A percentile compares a stretch with the other conserved stretches of the same genome.
Evolutionary conservation across 2,797 vertebrate genomes (phyloP).

Genomic region (Poecile montanus): DNA sequence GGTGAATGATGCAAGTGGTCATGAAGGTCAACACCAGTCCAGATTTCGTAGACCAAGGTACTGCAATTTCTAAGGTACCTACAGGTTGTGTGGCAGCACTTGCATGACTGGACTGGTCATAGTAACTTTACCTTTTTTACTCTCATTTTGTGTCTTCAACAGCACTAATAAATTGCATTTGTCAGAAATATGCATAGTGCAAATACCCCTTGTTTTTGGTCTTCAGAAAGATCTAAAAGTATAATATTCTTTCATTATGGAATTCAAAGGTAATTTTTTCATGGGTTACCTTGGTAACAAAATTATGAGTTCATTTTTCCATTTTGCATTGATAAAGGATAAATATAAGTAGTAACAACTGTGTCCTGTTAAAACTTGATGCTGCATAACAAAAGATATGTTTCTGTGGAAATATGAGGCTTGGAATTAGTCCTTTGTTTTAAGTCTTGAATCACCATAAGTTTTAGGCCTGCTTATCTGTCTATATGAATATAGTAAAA

Average conservation of each 20-base stretch:
- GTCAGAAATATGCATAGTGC: neutral
- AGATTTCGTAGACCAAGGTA: neutral
- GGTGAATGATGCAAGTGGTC: neutral
- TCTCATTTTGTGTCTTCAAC: neutral
- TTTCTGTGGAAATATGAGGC: neutral
- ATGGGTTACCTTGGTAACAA: constrained; percentile 48
- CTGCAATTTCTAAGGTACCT: neutral
- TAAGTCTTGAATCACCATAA: neutral
- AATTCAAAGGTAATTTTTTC: constrained; percentile 26
- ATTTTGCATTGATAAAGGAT: constrained; percentile 39
- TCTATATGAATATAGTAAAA: neutral
- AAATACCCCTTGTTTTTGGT: neutral
- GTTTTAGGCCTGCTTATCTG: neutral
- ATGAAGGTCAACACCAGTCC: neutral
- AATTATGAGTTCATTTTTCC: constrained; percentile 48
- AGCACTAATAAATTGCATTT: neutral
- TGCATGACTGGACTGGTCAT: neutral
- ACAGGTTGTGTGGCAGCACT: neutral
- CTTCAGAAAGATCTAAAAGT: neutral
- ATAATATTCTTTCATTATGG: constrained; percentile 32
- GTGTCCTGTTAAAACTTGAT: constrained; percentile 1
- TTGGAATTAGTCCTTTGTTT: constrained; percentile 7
- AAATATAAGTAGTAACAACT: constrained; percentile 15
- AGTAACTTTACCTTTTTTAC: neutral
- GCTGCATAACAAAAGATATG: neutral